Evolutionary conservation across 1,140 invertebrate species (phyloP), one percentile per base, ranked within the genome.

Genomic region (Heterodera schachtii): DNA sequence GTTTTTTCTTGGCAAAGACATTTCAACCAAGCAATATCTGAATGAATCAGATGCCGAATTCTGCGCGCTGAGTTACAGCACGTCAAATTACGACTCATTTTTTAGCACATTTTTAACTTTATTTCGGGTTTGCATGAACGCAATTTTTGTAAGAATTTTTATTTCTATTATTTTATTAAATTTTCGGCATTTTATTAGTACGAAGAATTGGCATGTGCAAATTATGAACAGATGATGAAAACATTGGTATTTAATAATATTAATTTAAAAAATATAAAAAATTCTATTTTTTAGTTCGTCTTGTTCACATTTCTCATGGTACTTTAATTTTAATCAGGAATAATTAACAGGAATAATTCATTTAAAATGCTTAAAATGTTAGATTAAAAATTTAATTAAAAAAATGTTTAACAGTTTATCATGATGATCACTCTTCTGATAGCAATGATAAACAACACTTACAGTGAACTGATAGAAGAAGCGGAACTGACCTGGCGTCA

Each of bases 401-500:
- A 31, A 31, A 31, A 31, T 31, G 31, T 64, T 64, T 64, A 16
- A 64, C 16, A 76, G 75, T 64, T 64, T 0, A 96, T 96, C 4
- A 94, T 97, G 85, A 88, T 92, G 82, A 89, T 92, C 46, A 92
- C 92, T 87, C 92, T 92, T 2, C 64, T 85, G n/a, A 84, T 84
- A 52, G 92, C 92, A 70, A 92, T 92, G 91, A 92, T 92, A 91
- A 92, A 91, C 52, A 92, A 92, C 84, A 92, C 92, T 1, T 92
- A 92, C 87, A 90, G 90, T 46, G 87, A 88, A 75, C 95, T 99
- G 73, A 98, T 98, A 81, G 94, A 96, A 90, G 95, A 97, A 90
- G 98, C 96, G 71, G 96, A 98, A 90, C 98, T 98, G 90, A 96
- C 98, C 90, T 98, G 95, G 94, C 94, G 97, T 90, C 97, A 98